Base-by-base conservation (phyloP, 2,113 vertebrate species). In the Australoheros scitulus region DNA sequence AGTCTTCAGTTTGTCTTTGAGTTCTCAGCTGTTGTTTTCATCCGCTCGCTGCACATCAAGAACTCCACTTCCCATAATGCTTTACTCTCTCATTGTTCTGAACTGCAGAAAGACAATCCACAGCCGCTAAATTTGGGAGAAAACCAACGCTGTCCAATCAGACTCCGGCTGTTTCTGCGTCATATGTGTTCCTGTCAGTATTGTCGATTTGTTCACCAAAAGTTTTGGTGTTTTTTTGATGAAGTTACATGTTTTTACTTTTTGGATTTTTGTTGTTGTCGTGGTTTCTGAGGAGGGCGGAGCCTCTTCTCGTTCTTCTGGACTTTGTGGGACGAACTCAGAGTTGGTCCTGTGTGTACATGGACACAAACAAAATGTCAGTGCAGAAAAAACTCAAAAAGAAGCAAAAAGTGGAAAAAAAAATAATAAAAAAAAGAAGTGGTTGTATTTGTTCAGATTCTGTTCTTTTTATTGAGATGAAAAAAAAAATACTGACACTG, bases 401-500 rank as follows among this genome's bases (percentile, higher is more conserved):
- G 2, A 58, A 74, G 79, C 24, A 80, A 91, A 86, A 79, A 75
- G 72, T 24, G 22, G 74, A 82, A 89, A 89, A 76, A 59, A 80
- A 47, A 79, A 61, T 88, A 55, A 57, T n/a, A 79, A 50, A 68
- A 63, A 75, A 74, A 82, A 60, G 3, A 88, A 38, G 80, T 83
- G 81, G 80, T 91, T 83, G 93, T 92, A 81, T 87, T 92, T 92
- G 92, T 92, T 91, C 50, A 36, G 41, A 84, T 80, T 87, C 81
- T 92, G 86, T 92, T 92, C 60, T 85, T 87, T 91, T 92, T 84
- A 88, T 90, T 32, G 41, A 89, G 76, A 93, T 59, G 47, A 0
- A 89, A 87, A 92, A 91, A 61, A 91, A 87, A 91, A 74, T 74
- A 61, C 76, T 88, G 90, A 95, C 92, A 94, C 95, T 94, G 94